Evolutionary conservation across 2,113 vertebrate genomes (phyloP), one percentile per base, ranked within the genome.

Genomic region (Thinocorus orbignyianus): DNA sequence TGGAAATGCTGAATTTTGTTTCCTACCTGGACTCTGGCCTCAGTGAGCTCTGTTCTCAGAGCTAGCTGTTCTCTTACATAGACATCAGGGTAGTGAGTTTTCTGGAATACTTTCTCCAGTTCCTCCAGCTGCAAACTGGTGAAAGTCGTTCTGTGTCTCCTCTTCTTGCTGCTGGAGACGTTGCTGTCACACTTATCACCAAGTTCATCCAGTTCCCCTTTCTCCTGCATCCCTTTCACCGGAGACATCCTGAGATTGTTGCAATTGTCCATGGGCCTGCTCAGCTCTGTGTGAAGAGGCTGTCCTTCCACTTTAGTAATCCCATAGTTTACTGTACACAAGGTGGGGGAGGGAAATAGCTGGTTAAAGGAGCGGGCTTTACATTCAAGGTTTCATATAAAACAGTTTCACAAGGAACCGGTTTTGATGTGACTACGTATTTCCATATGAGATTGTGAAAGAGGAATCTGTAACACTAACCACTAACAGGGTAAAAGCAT

Each of bases 1-100:
- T 39, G 70, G 69, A 81, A 92, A 88, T 23, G 70, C 51, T 48
- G 23, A 82, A 91, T 2, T 51, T 48, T 55, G 52, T 17, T 52
- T 92, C 98, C 71, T 98, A 99, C 99, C 99, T 99, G 99, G 42
- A 99, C 99, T 96, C 99, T 98, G 95, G 99, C 99, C 97, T 99
- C 99, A 1, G 99, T 99, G 66, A 99, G 98, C 91, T 99, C 99
- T 39, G 99, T 99, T 96, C 99, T 98, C 97, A 99, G 98, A 93
- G 99, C 99, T 76, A 99, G 98, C 97, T 99, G 99, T 80, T 99
- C 99, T 95, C 99, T 97, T 78, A 99, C 99, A n/a, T 99, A 99
- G 17, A 99, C 99, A 93, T 99, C 99, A 2, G 99, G 99, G 49
- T 99, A 99, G 97, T 99, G 99, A 10, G 99, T 99, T 95, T 99